Evolutionary conservation across 2,797 vertebrate genomes (phyloP), one percentile per base, ranked within the genome.

Genomic region (Xenopus petersii): DNA sequence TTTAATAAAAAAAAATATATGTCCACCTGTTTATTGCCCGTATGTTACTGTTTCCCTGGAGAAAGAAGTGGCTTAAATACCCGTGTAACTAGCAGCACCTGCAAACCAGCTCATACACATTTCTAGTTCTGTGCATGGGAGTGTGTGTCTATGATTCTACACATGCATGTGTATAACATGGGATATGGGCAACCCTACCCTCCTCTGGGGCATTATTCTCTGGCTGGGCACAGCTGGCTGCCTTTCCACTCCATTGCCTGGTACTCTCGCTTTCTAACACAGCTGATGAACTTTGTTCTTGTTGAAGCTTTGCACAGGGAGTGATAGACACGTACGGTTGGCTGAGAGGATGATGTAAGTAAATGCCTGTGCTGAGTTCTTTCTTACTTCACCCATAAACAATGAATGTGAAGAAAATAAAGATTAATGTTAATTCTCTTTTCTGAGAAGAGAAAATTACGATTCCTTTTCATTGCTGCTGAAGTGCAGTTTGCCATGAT

Each of bases 261-360:
- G 12, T n/a, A 42, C 42, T 60, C 33, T 16, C 7, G 68, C 46
- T 51, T 70, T 64, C 51, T 64, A 64, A 65, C 54, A 64, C 71
- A 73, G 66, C 71, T 65, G n/a, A 68, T 73, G 66, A 78, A 73
- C 76, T 73, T 69, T 69, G 64, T 71, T 71, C 69, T 54, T 67
- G 64, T 67, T 49, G 72, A 67, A 67, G 71, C 75, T 73, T 67
- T 66, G 56, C 61, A 72, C 36, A 26, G 26, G 49, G 69, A 48
- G 54, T 49, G 49, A 69, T 47, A 73, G 47, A 11, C 8, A 58
- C 47, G 48, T n/a, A 30, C n/a, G 21, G 16, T 56, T n/a, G 16
- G 15, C 70, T 48, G 70, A 54, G 46, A 69, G 66, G 64, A 71
- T 59, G 64, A 64, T 70, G 61, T 69, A 78, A 69, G 21, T 9